Base-by-base conservation (phyloP, 92 coral and sea anemone genomes). In the Epizoanthus rinbou region DNA sequence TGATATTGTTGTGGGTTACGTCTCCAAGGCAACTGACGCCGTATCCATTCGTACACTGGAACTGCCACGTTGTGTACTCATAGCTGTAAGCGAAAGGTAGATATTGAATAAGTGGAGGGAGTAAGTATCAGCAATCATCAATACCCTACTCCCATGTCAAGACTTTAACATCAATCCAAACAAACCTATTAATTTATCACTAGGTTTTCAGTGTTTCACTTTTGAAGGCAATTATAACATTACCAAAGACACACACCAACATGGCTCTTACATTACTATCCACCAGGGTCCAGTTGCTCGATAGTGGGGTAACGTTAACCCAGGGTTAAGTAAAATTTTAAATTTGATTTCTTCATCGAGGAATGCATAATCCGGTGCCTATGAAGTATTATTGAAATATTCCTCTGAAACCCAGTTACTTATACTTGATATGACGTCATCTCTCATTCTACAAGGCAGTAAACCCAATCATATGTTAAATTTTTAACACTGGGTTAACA, bases 11-110 rank as follows among this genome's bases (percentile, higher is more conserved):
- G 33, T 35, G 68, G 23, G 78, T 3, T 25, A 63, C 24, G 65
- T 87, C 39, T 74, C 85, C 85, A 18, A 82, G 69, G 75, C 97
- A 93, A 53, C 98, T 89, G n/a, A 91, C 86, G 4, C 98, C 97
- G 58, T 83, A 88, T 70, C 97, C 98, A 81, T 94, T 93, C 86
- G 90, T 90, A 82, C 98, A 93, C 28, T 82, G 76, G 75, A 84
- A 89, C 37, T 74, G 87, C 98, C 98, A 93, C 18, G 98, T 89
- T 8, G 87, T 74, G 83, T 81, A 93, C 74, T 80, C 84, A 86
- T 89, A 91, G 62, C 95, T 93, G 79, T 14, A 9, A 65, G 31
- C 8, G 74, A 87, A 5, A 65, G 37, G 64, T 50, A 45, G 50
- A 47, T n/a, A 39, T 15, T 6, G 18, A 69, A 33, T 13, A 8